Evolutionary conservation across 2,797 vertebrate species (phyloP).

Genomic region (Alca torda): DNA sequence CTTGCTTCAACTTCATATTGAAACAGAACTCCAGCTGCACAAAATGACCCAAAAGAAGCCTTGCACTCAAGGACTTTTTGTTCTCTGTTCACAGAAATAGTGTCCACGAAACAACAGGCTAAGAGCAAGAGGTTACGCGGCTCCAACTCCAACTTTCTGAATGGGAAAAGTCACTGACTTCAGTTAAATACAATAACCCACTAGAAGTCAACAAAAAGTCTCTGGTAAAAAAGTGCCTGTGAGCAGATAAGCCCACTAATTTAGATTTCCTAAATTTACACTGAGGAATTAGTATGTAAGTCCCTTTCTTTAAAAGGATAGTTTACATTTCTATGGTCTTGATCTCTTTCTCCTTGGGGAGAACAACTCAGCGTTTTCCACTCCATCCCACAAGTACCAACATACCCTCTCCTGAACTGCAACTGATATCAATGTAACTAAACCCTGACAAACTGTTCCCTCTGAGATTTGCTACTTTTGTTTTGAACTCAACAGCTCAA

Average conservation of each 20-base stretch:
- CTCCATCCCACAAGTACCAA: background rate
- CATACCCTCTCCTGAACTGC: background rate
- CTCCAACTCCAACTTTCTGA: background rate
- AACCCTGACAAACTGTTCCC: background rate
- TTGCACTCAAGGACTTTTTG: background rate
- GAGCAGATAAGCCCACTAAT: background rate
- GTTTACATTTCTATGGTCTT: background rate
- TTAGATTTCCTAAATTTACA: background rate
- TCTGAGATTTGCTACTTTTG: background rate
- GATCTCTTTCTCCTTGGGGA: background rate
- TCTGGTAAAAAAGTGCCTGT: background rate
- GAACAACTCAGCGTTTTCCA: background rate
- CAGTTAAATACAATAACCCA: background rate
- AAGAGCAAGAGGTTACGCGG: background rate
- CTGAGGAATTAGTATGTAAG: background rate
- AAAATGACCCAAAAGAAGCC: background rate
- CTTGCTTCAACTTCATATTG: background rate
- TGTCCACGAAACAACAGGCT: background rate
- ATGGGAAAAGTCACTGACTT: background rate
- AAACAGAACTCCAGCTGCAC: background rate
- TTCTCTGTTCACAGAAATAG: background rate
- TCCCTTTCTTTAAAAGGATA: background rate
- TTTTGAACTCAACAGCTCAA: background rate
- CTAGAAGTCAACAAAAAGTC: background rate
- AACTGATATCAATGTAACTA: background rate